A percentile compares a stretch with the other conserved stretches of the same genome.
Conservation (phyloP, 1,140 invertebrate species). For the Gryllus bimaculatus region DNA sequence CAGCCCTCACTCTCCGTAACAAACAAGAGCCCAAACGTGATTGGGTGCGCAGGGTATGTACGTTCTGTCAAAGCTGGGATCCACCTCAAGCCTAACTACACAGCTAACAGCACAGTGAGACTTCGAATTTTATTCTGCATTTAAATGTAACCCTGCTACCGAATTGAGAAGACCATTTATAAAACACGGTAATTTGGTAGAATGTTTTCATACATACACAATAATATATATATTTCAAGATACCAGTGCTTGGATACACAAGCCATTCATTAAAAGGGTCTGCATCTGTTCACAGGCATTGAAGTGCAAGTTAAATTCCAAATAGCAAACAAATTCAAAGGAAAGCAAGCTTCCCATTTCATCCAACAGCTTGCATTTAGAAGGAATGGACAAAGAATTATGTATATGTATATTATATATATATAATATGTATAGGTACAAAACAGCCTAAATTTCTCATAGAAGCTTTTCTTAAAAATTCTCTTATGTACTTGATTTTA, state of each 20-base stretch:
- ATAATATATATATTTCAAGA: slow-evolving; percentile 11
- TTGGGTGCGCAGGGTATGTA: neutral
- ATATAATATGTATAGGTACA: slow-evolving; percentile 20
- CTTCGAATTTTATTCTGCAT: neutral
- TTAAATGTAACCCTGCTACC: neutral
- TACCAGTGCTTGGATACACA: neutral
- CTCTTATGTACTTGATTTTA: slow-evolving; percentile 10
- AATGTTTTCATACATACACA: neutral
- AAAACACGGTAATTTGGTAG: neutral
- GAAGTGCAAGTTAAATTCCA: neutral
- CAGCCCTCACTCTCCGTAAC: neutral
- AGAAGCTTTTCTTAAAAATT: slow-evolving; percentile 11
- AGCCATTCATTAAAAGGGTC: slow-evolving; percentile 6
- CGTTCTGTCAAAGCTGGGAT: neutral
- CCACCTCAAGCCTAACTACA: neutral
- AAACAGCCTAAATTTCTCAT: slow-evolving; percentile 19
- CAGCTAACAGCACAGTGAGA: neutral
- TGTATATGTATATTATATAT: neutral
- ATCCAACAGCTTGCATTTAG: neutral
- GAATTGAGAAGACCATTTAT: slow-evolving; percentile 5
- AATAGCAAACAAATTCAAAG: slow-evolving; percentile 8
- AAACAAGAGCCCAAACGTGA: neutral
- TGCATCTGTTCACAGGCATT: neutral
- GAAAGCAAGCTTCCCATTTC: slow-evolving; percentile 8
- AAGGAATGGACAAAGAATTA: slow-evolving; percentile 14